phyloP scores from a whole-genome alignment of 1,140 invertebrate genomes.

The Listronotus bonariensis region DNA sequence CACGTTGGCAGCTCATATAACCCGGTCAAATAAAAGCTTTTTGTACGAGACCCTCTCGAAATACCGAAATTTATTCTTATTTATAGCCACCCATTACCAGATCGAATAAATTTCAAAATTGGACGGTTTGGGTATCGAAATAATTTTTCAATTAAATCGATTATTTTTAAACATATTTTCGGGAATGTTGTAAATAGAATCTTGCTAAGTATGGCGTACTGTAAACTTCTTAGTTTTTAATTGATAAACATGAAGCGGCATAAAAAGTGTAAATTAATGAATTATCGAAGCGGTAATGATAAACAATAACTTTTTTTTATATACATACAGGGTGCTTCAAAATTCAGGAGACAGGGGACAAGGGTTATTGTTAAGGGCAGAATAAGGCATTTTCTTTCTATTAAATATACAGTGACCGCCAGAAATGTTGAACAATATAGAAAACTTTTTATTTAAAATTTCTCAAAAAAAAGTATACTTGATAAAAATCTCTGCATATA shows the following conservation, averaged over 20 bases:
- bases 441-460: too few relatives aligned
- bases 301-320: too few relatives aligned
- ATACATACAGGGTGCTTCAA: too few relatives aligned
- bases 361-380: too few relatives aligned
- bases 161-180: slow-evolving; percentile 7
- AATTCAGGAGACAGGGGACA: too few relatives aligned
- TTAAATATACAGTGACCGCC: too few relatives aligned
- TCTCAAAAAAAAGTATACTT: too few relatives aligned
- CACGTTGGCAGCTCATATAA: slow-evolving; percentile 6
- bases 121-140: not conserved
- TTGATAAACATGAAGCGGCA: not conserved
- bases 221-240: slow-evolving; percentile 5
- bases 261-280: not conserved
- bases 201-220: not conserved
- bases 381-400: too few relatives aligned
- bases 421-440: too few relatives aligned
- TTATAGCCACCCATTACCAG: slow-evolving; percentile 7
- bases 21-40: not conserved
- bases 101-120: slow-evolving; percentile 4
- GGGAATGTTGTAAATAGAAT: slow-evolving; percentile 1
- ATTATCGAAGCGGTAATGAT: not conserved
- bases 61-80: not conserved
- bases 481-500: too few relatives aligned
- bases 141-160: not conserved
- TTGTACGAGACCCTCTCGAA: not conserved